These are phyloP conservation scores for Argynnis bischoffii DNA, from an alignment of 2,888 invertebrate genomes.

Conservation along the genomic window DNA sequence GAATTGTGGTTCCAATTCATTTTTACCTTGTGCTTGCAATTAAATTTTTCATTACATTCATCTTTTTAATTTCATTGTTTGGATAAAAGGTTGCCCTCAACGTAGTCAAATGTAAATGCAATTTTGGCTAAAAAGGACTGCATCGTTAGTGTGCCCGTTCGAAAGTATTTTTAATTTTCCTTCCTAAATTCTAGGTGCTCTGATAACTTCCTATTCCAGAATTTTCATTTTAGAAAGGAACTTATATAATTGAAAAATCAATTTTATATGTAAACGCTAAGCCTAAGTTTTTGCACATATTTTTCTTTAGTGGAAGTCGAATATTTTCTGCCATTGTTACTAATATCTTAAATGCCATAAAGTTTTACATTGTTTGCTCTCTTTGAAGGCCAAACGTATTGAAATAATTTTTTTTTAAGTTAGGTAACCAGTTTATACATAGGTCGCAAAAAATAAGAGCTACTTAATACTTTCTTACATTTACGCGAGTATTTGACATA, in stretches of 20 bases:
- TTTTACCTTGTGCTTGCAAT: constrained; percentile 1
- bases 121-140: constrained; percentile 42
- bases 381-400: background rate
- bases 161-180: constrained; percentile 70
- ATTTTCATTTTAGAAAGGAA: background rate
- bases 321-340: too few species aligned
- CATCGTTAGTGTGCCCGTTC: constrained; percentile 46
- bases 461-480: too few species aligned
- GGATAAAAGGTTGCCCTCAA: constrained; percentile 27
- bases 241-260: background rate
- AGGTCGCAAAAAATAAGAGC: too few species aligned
- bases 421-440: background rate
- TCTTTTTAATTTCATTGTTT: constrained; percentile 17
- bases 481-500: too few species aligned
- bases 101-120: constrained; percentile 38
- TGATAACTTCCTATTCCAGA: constrained; percentile 51
- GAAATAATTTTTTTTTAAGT: background rate
- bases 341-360: too few species aligned
- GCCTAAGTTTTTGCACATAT: too few species aligned
- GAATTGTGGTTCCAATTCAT: too few species aligned
- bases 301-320: too few species aligned
- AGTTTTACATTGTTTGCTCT: too few species aligned
- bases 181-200: constrained; percentile 58
- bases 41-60: constrained; percentile 14
- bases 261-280: background rate